Conservation (phyloP, 2,888 invertebrate species). For the Idaea straminata region DNA sequence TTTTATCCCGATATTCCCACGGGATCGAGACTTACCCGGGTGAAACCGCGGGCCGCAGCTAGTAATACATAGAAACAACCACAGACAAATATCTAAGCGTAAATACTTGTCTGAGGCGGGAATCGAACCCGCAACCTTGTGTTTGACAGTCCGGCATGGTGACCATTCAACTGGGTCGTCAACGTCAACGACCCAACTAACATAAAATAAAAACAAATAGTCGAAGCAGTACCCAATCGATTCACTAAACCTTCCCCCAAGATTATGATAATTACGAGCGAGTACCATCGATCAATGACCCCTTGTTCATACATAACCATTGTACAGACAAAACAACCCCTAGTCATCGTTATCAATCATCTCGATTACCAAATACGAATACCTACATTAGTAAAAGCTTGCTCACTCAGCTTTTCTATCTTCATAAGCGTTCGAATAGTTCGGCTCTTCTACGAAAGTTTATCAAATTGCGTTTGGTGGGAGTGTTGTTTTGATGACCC, state of each 20-base stretch:
- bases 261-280: background rate
- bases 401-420: background rate
- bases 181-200: background rate
- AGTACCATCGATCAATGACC: background rate
- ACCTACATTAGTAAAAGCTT: constrained; percentile 16
- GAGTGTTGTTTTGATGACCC: too few species aligned
- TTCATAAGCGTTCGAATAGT: background rate
- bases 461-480: too few species aligned
- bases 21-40: too few species aligned
- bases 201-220: background rate
- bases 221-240: background rate
- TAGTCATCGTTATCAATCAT: constrained; percentile 34
- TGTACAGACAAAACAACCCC: constrained; percentile 11
- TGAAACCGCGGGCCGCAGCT: too few species aligned
- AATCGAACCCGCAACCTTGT: too few species aligned
- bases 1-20: too few species aligned
- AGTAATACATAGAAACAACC: too few species aligned
- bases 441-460: too few species aligned
- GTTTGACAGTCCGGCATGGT: too few species aligned
- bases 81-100: too few species aligned
- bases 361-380: constrained; percentile 22
- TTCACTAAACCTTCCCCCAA: background rate
- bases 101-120: too few species aligned
- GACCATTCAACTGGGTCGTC: too few species aligned
- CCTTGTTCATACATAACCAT: constrained; percentile 1